Base-by-base conservation (phyloP, 2,888 invertebrate genomes). In the Protula sp. region DNA sequence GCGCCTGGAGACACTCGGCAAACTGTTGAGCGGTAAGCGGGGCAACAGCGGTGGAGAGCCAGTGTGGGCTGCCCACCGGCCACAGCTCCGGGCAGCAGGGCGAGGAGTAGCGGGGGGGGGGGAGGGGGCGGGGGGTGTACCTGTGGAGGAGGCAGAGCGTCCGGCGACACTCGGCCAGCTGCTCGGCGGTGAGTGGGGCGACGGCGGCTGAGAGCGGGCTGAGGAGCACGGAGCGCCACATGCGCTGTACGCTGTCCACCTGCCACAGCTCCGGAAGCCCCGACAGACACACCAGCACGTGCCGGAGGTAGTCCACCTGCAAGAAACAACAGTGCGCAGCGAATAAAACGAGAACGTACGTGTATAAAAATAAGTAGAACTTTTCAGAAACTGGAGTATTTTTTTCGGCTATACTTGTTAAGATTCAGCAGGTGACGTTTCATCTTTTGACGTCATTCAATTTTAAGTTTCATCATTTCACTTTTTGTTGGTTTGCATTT, bases 211-310 rank as follows among this genome's bases (percentile, higher is more conserved):
- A 30, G 27, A 61, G 50, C 2, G 61, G 67, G 5, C 57, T 58
- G 4, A 62, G 47, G 2, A 74, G 61, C 3, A 76, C 60, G 38
- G 66, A 54, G 51, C 70, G 69, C 76, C 76, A 76, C 58, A 70
- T 68, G 47, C 69, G 68, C 29, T 66, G 50, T 31, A 72, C 68
- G 4, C 68, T 55, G 14, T 68, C 60, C 5, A 75, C 60, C 47
- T 64, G 66, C 73, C 73, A 72, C 24, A 74, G 64, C 31, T 69
- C 66, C 28, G 70, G 69, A 1, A 71, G 60, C 55, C 65, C 68
- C 31, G 67, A 60, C 47, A 75, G 57, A 55, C 71, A 60, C 26
- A 70, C 56, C 30, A 75, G 61, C 1, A 73, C 68, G 60, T 68
- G 65, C 45, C 72, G 70, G 59, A 75, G 60, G 48, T 72, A 66